Conservation (phyloP, 1,140 invertebrate species). For the Ptiloglossa arizonensis region DNA sequence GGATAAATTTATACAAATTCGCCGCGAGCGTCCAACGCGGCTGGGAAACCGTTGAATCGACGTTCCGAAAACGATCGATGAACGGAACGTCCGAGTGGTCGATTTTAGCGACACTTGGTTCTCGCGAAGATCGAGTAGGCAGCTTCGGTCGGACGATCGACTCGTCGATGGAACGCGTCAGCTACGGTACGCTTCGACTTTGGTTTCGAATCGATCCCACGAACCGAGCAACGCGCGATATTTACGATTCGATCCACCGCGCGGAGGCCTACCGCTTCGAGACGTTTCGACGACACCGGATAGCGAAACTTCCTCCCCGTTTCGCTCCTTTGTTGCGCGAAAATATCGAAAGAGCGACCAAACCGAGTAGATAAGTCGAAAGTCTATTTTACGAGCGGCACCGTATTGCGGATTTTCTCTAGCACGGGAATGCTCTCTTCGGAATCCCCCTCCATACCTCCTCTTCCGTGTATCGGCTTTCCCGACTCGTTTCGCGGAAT, state of each 20-base stretch:
- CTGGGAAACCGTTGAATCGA: too few relatives aligned
- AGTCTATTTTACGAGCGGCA: constrained; percentile 51
- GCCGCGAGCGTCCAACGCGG: too few relatives aligned
- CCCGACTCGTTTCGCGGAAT: constrained; percentile 10
- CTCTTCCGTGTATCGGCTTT: constrained; percentile 6
- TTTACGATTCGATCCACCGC: background rate
- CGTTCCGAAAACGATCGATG: too few relatives aligned
- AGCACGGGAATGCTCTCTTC: constrained; percentile 37
- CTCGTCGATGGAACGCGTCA: background rate
- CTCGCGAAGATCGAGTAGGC: too few relatives aligned
- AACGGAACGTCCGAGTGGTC: too few relatives aligned
- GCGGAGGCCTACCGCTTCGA: background rate
- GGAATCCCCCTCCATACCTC: background rate
- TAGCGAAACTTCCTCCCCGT: constrained; percentile 23
- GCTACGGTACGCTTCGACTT: background rate
- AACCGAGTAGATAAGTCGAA: constrained; percentile 41
- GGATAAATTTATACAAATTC: too few relatives aligned
- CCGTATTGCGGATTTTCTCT: constrained; percentile 48
- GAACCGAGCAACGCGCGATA: background rate
- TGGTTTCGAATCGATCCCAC: too few relatives aligned
- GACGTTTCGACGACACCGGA: background rate
- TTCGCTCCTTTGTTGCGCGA: constrained; percentile 41
- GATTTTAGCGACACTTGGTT: too few relatives aligned
- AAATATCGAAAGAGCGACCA: constrained; percentile 32
- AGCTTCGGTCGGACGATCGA: too few relatives aligned